phyloP scores from a whole-genome alignment of 2,888 invertebrate genomes.

The Ichneumoninae sp. region DNA sequence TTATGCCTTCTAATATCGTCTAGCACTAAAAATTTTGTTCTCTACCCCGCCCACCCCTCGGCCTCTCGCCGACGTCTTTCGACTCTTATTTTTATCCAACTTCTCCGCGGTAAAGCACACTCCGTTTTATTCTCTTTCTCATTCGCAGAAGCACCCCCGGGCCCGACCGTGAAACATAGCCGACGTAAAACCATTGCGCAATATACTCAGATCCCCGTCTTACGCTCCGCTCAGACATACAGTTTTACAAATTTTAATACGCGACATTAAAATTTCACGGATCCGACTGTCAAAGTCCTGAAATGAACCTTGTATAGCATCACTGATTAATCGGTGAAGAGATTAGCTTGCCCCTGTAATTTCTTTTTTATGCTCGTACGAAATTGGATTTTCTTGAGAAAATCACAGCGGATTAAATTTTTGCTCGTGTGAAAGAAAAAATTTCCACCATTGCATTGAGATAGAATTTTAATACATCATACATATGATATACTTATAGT shows the following conservation, averaged over 20 bases:
- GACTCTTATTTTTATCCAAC: constrained; percentile 41
- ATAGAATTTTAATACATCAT: no score
- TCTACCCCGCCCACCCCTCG: neutral
- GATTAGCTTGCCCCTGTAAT: neutral
- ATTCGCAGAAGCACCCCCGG: constrained; percentile 10
- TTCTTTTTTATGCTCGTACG: no score
- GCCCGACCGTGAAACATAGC: constrained; percentile 31
- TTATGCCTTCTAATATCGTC: constrained; percentile 68
- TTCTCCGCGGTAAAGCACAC: constrained; percentile 28
- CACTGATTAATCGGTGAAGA: neutral
- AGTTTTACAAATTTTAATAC: constrained; percentile 4
- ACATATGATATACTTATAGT: no score
- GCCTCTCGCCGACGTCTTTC: neutral
- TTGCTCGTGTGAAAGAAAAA: no score
- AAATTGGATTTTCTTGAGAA: no score
- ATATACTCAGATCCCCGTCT: constrained; percentile 29
- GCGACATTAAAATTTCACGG: constrained; percentile 12
- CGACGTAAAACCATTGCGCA: constrained; percentile 32
- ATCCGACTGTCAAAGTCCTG: neutral
- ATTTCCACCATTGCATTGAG: no score
- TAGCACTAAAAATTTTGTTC: constrained; percentile 45
- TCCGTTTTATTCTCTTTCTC: constrained; percentile 41
- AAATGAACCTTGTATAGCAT: neutral
- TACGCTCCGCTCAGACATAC: neutral
- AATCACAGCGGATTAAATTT: no score